phyloP scores from a whole-genome alignment of 1,140 invertebrate genomes.

The Delia radicum region DNA sequence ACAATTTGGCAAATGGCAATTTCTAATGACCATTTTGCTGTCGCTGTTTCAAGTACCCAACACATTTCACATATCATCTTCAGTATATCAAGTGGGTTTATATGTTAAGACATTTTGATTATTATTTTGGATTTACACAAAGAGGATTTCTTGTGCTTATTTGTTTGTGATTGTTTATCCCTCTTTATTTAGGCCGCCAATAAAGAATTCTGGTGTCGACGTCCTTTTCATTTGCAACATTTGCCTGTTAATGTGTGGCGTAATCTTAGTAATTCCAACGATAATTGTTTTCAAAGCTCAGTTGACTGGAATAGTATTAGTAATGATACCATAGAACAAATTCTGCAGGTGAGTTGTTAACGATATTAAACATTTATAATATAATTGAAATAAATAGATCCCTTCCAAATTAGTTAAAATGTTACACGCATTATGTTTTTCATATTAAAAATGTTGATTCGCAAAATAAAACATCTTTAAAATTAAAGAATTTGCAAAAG shows the following conservation, averaged over 20 bases:
- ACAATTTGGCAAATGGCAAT: slow-evolving; percentile 73
- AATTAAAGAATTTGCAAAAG: too few relatives aligned
- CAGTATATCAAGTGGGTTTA: slow-evolving; percentile 64
- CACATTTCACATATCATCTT: slow-evolving; percentile 73
- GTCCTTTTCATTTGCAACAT: slow-evolving; percentile 59
- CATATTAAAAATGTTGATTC: too few relatives aligned
- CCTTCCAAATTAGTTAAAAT: too few relatives aligned
- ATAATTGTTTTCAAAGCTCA: slow-evolving; percentile 57
- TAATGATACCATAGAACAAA: slow-evolving; percentile 29
- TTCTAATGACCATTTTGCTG: slow-evolving; percentile 68
- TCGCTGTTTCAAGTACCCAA: slow-evolving; percentile 74
- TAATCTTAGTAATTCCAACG: slow-evolving; percentile 62
- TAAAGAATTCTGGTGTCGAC: slow-evolving; percentile 65
- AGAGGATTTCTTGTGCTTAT: not conserved
- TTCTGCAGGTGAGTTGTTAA: slow-evolving; percentile 25
- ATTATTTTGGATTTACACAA: not conserved
- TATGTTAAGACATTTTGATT: not conserved
- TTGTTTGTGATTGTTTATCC: not conserved
- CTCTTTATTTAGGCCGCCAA: slow-evolving; percentile 61
- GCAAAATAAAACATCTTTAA: too few relatives aligned
- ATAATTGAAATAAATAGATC: too few relatives aligned
- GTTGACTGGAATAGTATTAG: slow-evolving; percentile 43
- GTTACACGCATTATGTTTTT: too few relatives aligned
- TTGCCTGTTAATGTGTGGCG: slow-evolving; percentile 61
- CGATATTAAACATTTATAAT: too few relatives aligned